Conservation (phyloP, 2,797 vertebrate species). For the Xiphophorus birchmanni region DNA sequence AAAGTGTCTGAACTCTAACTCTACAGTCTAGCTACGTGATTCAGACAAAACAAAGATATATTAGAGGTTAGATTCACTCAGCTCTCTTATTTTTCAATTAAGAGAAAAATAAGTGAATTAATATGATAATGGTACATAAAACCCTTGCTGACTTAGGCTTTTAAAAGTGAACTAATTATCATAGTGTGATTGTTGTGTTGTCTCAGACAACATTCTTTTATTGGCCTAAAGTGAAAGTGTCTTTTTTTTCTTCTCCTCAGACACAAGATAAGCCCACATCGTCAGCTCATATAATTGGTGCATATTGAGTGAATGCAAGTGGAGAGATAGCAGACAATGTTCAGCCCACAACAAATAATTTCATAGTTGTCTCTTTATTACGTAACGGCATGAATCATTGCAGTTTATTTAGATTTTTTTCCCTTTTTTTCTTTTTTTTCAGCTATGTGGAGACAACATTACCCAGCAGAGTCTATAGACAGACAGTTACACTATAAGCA, state of each 20-base stretch:
- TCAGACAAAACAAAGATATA: not conserved
- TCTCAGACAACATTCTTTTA: constrained; percentile 12
- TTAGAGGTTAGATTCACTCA: not conserved
- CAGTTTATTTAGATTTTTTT: constrained; percentile 40
- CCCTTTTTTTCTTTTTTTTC: constrained; percentile 71
- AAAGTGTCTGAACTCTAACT: not conserved
- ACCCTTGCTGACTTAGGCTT: constrained; percentile 3
- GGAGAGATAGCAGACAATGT: constrained; percentile 76
- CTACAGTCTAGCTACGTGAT: not conserved
- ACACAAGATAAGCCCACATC: constrained; percentile 42
- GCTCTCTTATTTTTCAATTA: not conserved
- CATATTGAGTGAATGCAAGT: constrained; percentile 67
- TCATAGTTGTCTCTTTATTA: constrained; percentile 75
- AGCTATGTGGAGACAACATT: constrained; percentile 72
- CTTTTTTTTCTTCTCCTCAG: constrained; percentile 14
- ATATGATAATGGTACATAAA: not conserved
- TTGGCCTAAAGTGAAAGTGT: constrained; percentile 31
- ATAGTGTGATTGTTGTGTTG: not conserved
- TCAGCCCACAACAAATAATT: constrained; percentile 77
- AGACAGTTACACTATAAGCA: constrained; percentile 76
- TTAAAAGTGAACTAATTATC: not conserved
- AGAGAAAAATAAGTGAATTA: not conserved
- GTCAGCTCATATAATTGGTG: constrained; percentile 56
- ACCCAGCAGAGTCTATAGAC: constrained; percentile 66
- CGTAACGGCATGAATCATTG: constrained; percentile 75